Conservation (phyloP, 2,113 vertebrate species). For the Rhea pennata region DNA sequence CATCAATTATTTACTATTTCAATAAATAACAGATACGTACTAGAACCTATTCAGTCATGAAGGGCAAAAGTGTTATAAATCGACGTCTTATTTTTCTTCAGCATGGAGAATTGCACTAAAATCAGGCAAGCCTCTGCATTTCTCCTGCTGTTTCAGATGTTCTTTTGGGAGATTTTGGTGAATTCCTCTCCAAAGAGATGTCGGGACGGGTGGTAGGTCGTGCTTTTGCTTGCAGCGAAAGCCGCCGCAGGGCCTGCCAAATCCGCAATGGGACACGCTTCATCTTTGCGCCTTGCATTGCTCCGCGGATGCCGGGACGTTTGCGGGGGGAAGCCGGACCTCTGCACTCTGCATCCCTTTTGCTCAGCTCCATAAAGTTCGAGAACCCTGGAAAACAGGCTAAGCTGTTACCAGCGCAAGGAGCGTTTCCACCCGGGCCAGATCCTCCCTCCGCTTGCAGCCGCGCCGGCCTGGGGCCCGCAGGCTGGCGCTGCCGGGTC, state of each 20-base stretch:
- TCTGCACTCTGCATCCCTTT: not conserved
- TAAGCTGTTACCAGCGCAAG: not conserved
- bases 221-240: no score
- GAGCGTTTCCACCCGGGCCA: not conserved
- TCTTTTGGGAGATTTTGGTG: not conserved
- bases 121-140: not conserved
- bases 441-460: not conserved
- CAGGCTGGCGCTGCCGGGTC: no score
- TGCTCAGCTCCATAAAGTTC: not conserved
- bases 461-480: no score
- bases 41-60: not conserved
- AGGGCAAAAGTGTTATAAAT: not conserved
- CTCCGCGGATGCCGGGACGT: not conserved
- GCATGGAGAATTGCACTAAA: not conserved
- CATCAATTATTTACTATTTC: not conserved
- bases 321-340: not conserved
- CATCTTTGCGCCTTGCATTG: no score
- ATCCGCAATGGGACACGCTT: no score
- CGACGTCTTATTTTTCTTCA: not conserved
- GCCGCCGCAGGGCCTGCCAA: no score
- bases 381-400: not conserved
- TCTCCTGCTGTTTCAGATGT: not conserved
- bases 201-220: no score
- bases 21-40: not conserved
- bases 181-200: not conserved